These are phyloP conservation scores for Synanthedon andrenaeformis DNA, from an alignment of 2,888 invertebrate genomes.

Conservation along the genomic window DNA sequence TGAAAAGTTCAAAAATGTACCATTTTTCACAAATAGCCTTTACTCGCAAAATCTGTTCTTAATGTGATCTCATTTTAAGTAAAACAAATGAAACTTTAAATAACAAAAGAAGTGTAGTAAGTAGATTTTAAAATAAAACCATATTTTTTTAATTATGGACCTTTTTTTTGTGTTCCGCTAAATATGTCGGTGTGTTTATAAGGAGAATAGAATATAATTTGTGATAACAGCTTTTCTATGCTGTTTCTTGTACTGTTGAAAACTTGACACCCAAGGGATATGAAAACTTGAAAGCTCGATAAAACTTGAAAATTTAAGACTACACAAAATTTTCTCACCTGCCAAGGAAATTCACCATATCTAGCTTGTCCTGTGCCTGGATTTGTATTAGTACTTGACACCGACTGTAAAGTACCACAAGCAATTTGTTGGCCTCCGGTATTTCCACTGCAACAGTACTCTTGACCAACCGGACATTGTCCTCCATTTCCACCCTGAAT, in stretches of 20 bases:
- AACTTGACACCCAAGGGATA: too few species aligned
- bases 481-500: conserved; percentile 12
- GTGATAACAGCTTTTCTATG: not conserved
- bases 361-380: conserved; percentile 68
- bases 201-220: too few species aligned
- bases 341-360: conserved; percentile 82
- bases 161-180: too few species aligned
- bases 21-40: too few species aligned
- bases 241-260: not conserved
- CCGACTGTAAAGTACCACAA: conserved; percentile 57
- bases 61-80: too few species aligned
- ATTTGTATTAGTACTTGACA: conserved; percentile 35
- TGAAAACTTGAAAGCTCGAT: not conserved
- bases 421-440: conserved; percentile 20
- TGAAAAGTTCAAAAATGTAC: too few species aligned
- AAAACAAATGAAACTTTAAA: too few species aligned
- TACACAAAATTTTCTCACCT: conserved; percentile 41
- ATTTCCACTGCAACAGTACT: conserved; percentile 47
- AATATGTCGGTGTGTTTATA: too few species aligned
- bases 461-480: conserved; percentile 50
- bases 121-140: too few species aligned
- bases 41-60: too few species aligned
- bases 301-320: not conserved
- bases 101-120: too few species aligned
- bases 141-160: too few species aligned